These are phyloP conservation scores for Brachyalestes nurse DNA, from an alignment of 2,797 vertebrate species.

Conservation along the genomic window DNA sequence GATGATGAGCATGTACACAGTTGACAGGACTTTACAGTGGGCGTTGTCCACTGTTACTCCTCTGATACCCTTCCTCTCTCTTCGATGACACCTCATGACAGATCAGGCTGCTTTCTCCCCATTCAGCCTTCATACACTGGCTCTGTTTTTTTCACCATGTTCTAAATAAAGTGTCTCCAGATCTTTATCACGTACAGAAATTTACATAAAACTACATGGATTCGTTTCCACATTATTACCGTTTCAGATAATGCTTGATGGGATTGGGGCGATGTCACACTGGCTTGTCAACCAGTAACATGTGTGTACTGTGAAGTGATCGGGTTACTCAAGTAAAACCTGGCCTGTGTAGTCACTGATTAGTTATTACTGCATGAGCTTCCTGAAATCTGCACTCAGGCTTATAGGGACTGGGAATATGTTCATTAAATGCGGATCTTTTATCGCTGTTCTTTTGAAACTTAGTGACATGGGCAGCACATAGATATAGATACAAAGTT, in stretches of 20 bases:
- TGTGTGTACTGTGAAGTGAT: slow-evolving; percentile 40
- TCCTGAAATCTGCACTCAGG: slow-evolving; percentile 4
- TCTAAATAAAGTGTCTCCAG: slow-evolving; percentile 51
- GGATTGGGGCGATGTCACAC: slow-evolving; percentile 40
- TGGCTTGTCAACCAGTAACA: slow-evolving; percentile 43
- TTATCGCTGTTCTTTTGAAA: background rate
- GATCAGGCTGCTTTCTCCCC: slow-evolving; percentile 49
- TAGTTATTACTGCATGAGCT: slow-evolving; percentile 4
- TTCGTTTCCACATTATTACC: slow-evolving; percentile 54
- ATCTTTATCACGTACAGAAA: slow-evolving; percentile 47
- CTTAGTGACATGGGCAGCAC: background rate
- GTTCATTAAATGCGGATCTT: background rate
- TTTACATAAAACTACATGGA: slow-evolving; percentile 58
- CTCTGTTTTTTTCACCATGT: slow-evolving; percentile 23
- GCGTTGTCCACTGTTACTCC: slow-evolving; percentile 56
- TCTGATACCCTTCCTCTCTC: slow-evolving; percentile 51
- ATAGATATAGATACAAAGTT: background rate
- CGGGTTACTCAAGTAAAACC: slow-evolving; percentile 42
- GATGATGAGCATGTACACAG: slow-evolving; percentile 78
- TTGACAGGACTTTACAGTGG: slow-evolving; percentile 77
- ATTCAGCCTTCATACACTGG: slow-evolving; percentile 37
- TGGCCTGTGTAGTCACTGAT: slow-evolving; percentile 20
- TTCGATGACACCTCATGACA: slow-evolving; percentile 59
- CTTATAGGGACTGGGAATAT: background rate
- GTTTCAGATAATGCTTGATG: slow-evolving; percentile 55